Conservation (phyloP, 2,797 vertebrate genomes). For the Alauda arvensis region DNA sequence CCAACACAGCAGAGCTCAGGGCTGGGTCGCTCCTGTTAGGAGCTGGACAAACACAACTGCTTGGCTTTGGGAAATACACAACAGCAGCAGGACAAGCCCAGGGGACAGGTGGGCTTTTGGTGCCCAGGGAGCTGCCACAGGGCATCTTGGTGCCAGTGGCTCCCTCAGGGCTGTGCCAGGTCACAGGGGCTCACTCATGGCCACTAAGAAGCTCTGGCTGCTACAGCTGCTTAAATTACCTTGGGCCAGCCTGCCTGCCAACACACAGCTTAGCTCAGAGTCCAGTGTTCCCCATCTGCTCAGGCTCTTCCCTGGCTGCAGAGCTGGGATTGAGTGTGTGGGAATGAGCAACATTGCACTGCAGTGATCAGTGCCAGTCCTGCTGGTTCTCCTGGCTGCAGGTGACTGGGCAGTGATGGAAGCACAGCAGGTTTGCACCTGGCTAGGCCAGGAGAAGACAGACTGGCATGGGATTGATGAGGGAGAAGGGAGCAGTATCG, state of each 20-base stretch:
- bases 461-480: rapidly evolving
- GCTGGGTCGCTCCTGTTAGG: rapidly evolving
- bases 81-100: background rate
- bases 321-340: background rate
- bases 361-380: rapidly evolving
- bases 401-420: background rate
- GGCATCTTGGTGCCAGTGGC: no score
- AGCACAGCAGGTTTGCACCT: background rate
- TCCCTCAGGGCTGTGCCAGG: rapidly evolving
- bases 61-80: background rate
- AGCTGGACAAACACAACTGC: rapidly evolving
- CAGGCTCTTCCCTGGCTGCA: background rate
- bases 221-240: background rate
- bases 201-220: background rate
- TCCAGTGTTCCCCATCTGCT: rapidly evolving
- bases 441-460: background rate
- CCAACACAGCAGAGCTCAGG: background rate
- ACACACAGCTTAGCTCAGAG: background rate
- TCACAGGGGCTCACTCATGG: background rate
- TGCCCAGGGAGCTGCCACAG: background rate
- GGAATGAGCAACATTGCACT: rapidly evolving
- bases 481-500: background rate
- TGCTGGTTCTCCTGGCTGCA: background rate
- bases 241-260: background rate
- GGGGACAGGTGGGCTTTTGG: background rate